phyloP scores from a whole-genome alignment of 2,888 invertebrate species.

The Meiosimyza decipiens region DNA sequence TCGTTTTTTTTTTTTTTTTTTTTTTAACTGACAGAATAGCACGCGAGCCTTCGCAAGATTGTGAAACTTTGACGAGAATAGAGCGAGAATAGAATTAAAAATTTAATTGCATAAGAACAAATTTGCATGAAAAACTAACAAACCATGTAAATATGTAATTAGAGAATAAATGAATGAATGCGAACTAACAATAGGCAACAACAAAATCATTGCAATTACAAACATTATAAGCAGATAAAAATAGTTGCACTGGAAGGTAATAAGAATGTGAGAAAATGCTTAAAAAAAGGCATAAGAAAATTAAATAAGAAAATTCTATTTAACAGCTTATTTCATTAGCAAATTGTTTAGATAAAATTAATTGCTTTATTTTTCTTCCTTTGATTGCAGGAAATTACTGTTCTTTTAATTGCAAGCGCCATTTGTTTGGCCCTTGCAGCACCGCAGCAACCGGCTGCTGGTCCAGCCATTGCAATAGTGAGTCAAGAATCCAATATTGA shows the following conservation, averaged over 20 bases:
- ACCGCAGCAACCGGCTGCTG: conserved; percentile 73
- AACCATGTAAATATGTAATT: conserved; percentile 38
- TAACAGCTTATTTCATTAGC: background rate
- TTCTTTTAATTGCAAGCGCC: conserved; percentile 57
- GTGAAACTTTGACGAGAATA: background rate
- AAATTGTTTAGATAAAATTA: conserved; percentile 30
- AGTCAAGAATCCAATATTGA: conserved; percentile 79
- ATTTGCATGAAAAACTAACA: conserved; percentile 35
- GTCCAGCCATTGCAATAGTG: conserved; percentile 73
- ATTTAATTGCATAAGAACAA: background rate
- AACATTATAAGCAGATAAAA: conserved; percentile 17
- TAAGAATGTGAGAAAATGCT: conserved; percentile 28
- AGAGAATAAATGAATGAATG: conserved; percentile 31
- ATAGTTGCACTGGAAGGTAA: conserved; percentile 6
- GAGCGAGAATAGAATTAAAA: conserved; percentile 10
- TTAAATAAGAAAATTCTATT: background rate
- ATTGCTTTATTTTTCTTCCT: conserved; percentile 34
- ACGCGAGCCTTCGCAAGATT: background rate
- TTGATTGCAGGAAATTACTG: conserved; percentile 56
- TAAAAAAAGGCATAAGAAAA: background rate
- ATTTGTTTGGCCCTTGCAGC: conserved; percentile 67
- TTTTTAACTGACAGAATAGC: background rate
- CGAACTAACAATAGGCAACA: background rate
- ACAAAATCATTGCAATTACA: conserved; percentile 37
- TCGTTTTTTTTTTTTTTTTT: no score